Evolutionary conservation across 2,113 vertebrate genomes (phyloP), one percentile per base, ranked within the genome.

Genomic region (Neofelis nebulosa): DNA sequence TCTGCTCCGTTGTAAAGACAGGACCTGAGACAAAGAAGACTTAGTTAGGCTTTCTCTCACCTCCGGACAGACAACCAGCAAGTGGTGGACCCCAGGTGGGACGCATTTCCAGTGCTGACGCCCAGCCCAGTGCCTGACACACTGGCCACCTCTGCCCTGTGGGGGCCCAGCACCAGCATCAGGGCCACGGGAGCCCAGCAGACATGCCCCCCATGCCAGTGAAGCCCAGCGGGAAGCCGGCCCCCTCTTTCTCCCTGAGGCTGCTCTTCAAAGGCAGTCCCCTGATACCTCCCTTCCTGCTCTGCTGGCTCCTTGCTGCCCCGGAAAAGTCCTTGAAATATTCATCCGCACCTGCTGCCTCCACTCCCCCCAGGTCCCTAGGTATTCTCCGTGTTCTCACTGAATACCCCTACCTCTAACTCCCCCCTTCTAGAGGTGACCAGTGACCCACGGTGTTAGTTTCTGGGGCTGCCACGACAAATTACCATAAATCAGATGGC

Each of bases 41-140:
- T 5, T 16, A 27, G 12, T 33, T 8, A 18, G 57, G 48, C 15
- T 3, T n/a, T 36, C 71, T 41, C 61, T 66, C 3, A 5, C 41
- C 25, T n/a, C 50, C 21, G 36, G 74, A 38, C 15, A 1, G 33
- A 13, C 38, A 38, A 50, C 65, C 3, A 3, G 9, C 1, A 36
- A 13, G 36, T 4, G 0, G 15, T 29, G 16, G 36, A 7, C 5
- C 10, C 50, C 16, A 2, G 19, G 41, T 7, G 3, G 50, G 36
- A 41, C 0, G 0, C 16, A 3, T 74, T 21, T 16, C 87, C 36
- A 45, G 0, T 23, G 29, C 13, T 1, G 33, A 10, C 0, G 31
- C 9, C 23, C 13, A 18, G 27, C n/a, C 27, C 10, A 4, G 16
- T 0, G 11, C 16, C 45, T 61, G 73, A 13, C 73, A 33, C 52